A percentile compares a stretch with the other conserved stretches of the same genome.
These are phyloP conservation scores for Xiphydria camelus DNA, from an alignment of 2,888 invertebrate species.

Conservation along the genomic window DNA sequence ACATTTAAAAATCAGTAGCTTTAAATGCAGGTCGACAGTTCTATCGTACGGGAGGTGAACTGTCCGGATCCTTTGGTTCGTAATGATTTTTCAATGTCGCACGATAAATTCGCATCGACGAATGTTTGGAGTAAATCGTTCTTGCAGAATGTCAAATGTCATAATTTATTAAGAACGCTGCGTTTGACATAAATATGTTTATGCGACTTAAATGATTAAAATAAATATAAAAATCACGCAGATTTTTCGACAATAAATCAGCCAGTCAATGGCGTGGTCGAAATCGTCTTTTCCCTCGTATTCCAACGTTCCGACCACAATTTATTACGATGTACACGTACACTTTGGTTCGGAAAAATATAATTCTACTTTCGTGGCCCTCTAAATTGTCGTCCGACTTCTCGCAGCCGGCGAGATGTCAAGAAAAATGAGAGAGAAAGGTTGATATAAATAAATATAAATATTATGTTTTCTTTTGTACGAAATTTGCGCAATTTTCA, in stretches of 20 bases:
- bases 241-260: conserved; percentile 24
- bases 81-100: too few species aligned
- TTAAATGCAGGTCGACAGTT: too few species aligned
- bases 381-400: neutral
- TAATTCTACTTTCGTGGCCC: neutral
- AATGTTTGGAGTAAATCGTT: too few species aligned
- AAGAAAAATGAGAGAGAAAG: too few species aligned
- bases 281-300: conserved; percentile 3
- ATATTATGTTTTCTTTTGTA: too few species aligned
- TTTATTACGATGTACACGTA: conserved; percentile 23
- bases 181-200: conserved; percentile 24
- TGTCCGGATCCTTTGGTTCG: too few species aligned
- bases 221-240: conserved; percentile 39
- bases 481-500: too few species aligned
- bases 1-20: too few species aligned
- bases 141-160: conserved; percentile 35
- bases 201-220: conserved; percentile 33
- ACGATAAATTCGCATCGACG: too few species aligned
- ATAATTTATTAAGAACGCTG: conserved; percentile 39
- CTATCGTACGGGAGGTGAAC: too few species aligned
- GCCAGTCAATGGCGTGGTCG: conserved; percentile 25
- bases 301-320: conserved; percentile 15
- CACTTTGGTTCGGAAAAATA: conserved; percentile 43
- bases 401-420: too few species aligned
- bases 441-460: too few species aligned